Conservation (phyloP, 2,113 vertebrate species). For the Oryzias woworae region DNA sequence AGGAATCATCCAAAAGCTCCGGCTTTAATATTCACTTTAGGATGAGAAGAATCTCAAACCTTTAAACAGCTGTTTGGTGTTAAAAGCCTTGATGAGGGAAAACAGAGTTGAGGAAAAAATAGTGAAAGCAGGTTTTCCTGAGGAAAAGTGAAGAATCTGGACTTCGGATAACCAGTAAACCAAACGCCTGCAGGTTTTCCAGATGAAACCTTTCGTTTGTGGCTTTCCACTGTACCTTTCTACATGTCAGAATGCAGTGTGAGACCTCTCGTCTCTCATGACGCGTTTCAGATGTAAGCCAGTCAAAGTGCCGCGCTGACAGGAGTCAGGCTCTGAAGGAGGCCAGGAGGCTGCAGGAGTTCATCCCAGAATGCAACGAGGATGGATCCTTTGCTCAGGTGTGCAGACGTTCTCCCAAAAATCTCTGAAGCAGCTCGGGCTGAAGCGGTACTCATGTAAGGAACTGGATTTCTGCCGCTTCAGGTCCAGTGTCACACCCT, state of each 20-base stretch:
- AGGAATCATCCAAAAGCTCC: too few species aligned
- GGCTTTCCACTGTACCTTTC: too few species aligned
- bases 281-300: constrained; percentile 82
- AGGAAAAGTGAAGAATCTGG: too few species aligned
- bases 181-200: too few species aligned
- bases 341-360: constrained; percentile 90
- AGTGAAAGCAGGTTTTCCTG: too few species aligned
- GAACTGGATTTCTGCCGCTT: neutral
- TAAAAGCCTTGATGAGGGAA: too few species aligned
- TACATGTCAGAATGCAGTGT: neutral
- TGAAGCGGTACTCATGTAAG: neutral
- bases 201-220: too few species aligned
- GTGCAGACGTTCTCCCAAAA: neutral
- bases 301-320: constrained; percentile 91
- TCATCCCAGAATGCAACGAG: constrained; percentile 93
- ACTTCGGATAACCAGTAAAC: too few species aligned
- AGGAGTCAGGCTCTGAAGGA: constrained; percentile 90
- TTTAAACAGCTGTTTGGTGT: too few species aligned
- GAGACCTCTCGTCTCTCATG: constrained; percentile 16
- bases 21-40: too few species aligned
- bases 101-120: too few species aligned
- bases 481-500: constrained; percentile 98
- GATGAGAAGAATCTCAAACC: too few species aligned
- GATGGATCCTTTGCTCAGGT: constrained; percentile 97
- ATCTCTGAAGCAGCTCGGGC: constrained; percentile 18